Conservation (phyloP, 2,888 invertebrate species). For the Troglohyphantes excavatus region DNA sequence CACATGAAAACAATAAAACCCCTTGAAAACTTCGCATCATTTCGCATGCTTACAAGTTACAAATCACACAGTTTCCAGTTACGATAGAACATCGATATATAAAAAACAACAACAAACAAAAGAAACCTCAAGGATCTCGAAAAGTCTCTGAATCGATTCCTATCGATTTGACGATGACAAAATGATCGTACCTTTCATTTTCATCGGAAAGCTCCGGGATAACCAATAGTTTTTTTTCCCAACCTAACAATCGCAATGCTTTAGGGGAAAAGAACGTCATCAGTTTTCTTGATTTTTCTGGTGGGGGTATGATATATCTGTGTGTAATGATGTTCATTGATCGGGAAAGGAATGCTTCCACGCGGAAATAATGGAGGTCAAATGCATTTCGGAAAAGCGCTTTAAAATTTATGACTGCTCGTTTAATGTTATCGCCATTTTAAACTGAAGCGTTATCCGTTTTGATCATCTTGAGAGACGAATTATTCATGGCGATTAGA, state of each 20-base stretch:
- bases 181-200: constrained; percentile 59
- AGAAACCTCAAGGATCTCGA: not conserved
- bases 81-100: not conserved
- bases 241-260: constrained; percentile 2
- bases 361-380: constrained; percentile 17
- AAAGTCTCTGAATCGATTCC: constrained; percentile 1
- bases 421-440: not conserved
- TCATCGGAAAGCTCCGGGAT: constrained; percentile 34
- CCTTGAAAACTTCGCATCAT: too few relatives aligned
- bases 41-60: not conserved
- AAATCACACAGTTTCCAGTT: not conserved
- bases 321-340: constrained; percentile 21
- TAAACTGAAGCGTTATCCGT: not conserved
- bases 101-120: not conserved
- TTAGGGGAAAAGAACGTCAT: not conserved
- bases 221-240: constrained; percentile 28
- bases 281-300: not conserved
- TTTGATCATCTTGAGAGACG: not conserved
- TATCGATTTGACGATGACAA: constrained; percentile 50
- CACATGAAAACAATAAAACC: too few relatives aligned
- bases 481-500: too few relatives aligned
- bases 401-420: constrained; percentile 17
- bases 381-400: not conserved
- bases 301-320: not conserved
- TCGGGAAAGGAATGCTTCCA: not conserved